These are phyloP conservation scores for Psix sp. DNA, from an alignment of 1,140 invertebrate species.

Conservation along the genomic window DNA sequence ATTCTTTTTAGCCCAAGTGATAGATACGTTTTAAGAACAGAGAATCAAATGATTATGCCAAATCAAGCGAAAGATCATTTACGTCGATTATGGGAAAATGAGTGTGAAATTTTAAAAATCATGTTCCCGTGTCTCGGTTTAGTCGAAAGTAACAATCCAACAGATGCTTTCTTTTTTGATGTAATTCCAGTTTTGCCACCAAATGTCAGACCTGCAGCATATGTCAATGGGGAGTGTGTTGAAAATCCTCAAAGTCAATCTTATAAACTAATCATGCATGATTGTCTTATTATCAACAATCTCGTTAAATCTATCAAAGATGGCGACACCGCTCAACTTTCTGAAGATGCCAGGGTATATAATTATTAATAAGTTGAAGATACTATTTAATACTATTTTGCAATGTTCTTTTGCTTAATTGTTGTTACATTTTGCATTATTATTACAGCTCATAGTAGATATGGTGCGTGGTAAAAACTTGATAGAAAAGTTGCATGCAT, in stretches of 20 bases:
- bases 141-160: constrained; percentile 80
- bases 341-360: not conserved
- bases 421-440: too few species aligned
- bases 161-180: constrained; percentile 93
- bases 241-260: constrained; percentile 90
- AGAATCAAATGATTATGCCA: constrained; percentile 76
- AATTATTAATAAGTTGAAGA: not conserved
- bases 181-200: constrained; percentile 91
- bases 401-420: too few species aligned
- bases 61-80: constrained; percentile 84
- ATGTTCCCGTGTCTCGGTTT: constrained; percentile 85
- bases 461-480: constrained; percentile 79
- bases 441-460: constrained; percentile 72
- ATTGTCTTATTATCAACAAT: constrained; percentile 80
- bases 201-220: constrained; percentile 88
- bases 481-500: constrained; percentile 84
- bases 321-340: constrained; percentile 32
- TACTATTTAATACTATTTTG: too few species aligned
- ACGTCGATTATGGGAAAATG: constrained; percentile 85
- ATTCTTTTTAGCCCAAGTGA: too few species aligned
- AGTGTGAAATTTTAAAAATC: constrained; percentile 83
- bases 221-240: constrained; percentile 82
- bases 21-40: not conserved
- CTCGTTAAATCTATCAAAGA: constrained; percentile 81
- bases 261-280: constrained; percentile 83